Conservation (phyloP, 2,888 invertebrate species). For the Tachina fera region DNA sequence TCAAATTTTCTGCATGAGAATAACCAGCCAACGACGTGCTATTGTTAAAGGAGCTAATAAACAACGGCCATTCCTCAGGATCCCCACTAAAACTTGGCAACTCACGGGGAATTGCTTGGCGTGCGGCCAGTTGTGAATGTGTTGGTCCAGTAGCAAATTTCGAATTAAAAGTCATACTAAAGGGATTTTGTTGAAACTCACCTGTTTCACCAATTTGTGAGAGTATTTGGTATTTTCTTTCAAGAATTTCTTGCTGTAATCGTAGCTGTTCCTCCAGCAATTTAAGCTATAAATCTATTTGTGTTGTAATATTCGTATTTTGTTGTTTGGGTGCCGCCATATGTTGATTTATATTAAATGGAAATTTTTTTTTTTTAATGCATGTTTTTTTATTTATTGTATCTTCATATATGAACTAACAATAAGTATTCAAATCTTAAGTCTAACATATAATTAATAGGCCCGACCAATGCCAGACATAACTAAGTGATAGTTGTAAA, state of each 20-base stretch:
- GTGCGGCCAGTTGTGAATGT: slow-evolving; percentile 13
- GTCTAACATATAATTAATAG: too few relatives aligned
- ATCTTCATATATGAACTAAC: too few relatives aligned
- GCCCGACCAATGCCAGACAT: too few relatives aligned
- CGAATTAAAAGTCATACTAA: too few relatives aligned
- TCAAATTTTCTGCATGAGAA: slow-evolving; percentile 56
- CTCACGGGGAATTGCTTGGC: slow-evolving; percentile 25
- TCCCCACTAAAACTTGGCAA: slow-evolving; percentile 26
- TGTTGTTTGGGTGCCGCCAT: slow-evolving; percentile 12
- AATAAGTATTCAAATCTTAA: too few relatives aligned
- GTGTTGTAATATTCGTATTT: background rate
- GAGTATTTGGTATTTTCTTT: slow-evolving; percentile 31
- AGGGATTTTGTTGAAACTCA: background rate
- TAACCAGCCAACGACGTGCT: slow-evolving; percentile 40
- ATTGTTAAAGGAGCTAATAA: slow-evolving; percentile 19
- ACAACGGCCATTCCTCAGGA: slow-evolving; percentile 36
- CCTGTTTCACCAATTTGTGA: background rate
- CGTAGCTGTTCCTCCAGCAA: slow-evolving; percentile 18
- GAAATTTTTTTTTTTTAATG: too few relatives aligned
- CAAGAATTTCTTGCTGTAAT: slow-evolving; percentile 22
- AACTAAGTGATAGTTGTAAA: too few relatives aligned
- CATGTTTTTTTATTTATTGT: too few relatives aligned
- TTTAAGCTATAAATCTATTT: slow-evolving; percentile 2
- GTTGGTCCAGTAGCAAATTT: background rate
- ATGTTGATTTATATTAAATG: background rate